phyloP scores from a whole-genome alignment of 2,113 vertebrate species.

The Vombatus ursinus region DNA sequence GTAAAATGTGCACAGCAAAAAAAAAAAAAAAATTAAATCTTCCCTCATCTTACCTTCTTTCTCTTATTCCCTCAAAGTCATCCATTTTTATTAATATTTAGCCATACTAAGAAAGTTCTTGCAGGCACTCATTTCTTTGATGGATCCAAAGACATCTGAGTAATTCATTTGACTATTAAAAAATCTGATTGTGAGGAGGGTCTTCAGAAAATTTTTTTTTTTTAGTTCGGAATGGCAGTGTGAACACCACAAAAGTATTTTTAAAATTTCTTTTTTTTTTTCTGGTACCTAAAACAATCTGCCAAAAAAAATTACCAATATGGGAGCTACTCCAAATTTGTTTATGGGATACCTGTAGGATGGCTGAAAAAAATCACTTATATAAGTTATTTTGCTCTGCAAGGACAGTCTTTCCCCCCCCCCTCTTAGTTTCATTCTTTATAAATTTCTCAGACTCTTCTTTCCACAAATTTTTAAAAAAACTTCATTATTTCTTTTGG shows the following conservation, averaged over 20 bases:
- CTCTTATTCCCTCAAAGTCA: not conserved
- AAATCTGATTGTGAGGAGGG: not conserved
- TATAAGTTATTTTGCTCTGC: not conserved
- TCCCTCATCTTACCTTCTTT: not conserved
- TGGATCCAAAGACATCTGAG: not conserved
- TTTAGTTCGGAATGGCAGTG: not conserved
- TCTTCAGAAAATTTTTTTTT: not conserved
- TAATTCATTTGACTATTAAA: not conserved
- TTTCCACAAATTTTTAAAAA: not conserved
- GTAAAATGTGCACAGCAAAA: not conserved
- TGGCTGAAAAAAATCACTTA: no score
- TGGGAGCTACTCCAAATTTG: not conserved
- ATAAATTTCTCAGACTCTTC: not conserved
- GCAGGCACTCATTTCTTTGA: not conserved
- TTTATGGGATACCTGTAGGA: not conserved
- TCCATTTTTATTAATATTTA: not conserved
- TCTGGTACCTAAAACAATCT: not conserved
- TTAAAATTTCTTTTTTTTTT: not conserved
- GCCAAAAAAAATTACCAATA: not conserved
- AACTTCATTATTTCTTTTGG: not conserved
- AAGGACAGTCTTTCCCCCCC: not conserved
- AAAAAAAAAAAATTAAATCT: not conserved
- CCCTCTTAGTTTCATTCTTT: not conserved
- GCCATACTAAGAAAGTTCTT: not conserved
- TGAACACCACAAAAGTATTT: not conserved